These are phyloP conservation scores for Zaprionus inermis DNA, from an alignment of 1,140 invertebrate species.

Conservation along the genomic window DNA sequence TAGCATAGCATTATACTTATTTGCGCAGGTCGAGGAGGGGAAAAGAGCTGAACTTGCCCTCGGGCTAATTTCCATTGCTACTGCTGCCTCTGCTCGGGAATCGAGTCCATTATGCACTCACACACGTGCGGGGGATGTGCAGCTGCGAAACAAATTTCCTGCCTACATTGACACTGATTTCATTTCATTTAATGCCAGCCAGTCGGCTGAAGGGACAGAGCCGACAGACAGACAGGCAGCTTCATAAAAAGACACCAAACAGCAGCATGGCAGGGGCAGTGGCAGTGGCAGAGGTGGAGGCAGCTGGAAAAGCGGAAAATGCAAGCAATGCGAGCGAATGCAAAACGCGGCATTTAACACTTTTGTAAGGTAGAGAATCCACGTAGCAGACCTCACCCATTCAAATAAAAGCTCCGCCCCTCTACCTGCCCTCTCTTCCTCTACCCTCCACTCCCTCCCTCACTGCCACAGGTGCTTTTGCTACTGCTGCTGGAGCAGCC, in stretches of 20 bases:
- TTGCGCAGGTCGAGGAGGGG: background rate
- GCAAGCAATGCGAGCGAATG: slow-evolving; percentile 62
- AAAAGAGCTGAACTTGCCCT: slow-evolving; percentile 32
- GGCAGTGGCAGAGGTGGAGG: too few relatives aligned
- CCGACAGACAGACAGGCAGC: slow-evolving; percentile 8
- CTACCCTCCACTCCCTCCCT: background rate
- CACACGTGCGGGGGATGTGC: background rate
- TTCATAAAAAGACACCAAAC: slow-evolving; percentile 51
- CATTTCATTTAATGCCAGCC: slow-evolving; percentile 57
- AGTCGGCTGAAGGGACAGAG: slow-evolving; percentile 34
- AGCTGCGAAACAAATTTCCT: slow-evolving; percentile 63
- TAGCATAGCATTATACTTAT: background rate
- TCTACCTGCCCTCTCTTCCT: background rate
- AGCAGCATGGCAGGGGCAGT: background rate
- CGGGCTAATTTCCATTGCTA: slow-evolving; percentile 57
- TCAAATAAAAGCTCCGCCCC: slow-evolving; percentile 8
- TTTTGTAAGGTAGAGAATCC: slow-evolving; percentile 63
- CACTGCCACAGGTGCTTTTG: slow-evolving; percentile 5
- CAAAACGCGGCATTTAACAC: slow-evolving; percentile 82
- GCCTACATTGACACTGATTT: slow-evolving; percentile 79
- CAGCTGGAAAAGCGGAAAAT: slow-evolving; percentile 49
- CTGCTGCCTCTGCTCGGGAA: background rate
- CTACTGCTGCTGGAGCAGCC: slow-evolving; percentile 19
- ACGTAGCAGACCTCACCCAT: slow-evolving; percentile 12
- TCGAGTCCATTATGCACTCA: slow-evolving; percentile 5